Conservation (phyloP, 1,140 invertebrate species). For the Daktulosphaira vitifoliae region DNA sequence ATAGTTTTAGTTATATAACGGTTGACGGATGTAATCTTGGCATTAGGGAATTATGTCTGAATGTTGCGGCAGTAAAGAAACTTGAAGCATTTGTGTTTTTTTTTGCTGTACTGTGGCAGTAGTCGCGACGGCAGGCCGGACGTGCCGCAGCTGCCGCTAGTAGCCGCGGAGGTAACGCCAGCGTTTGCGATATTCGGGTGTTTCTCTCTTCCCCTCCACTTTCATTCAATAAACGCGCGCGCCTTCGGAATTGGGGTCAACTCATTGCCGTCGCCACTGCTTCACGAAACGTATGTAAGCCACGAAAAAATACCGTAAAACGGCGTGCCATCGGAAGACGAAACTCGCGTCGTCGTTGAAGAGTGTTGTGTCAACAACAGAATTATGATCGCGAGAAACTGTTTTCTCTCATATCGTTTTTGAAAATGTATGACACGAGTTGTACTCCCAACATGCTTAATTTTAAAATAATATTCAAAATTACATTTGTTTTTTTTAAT, state of each 20-base stretch:
- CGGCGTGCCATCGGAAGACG: too few species aligned
- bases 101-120: neutral
- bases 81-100: neutral
- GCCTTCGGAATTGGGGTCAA: constrained; percentile 18
- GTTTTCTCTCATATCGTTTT: too few species aligned
- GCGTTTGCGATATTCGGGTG: constrained; percentile 14
- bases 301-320: neutral
- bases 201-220: constrained; percentile 15
- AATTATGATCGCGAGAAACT: too few species aligned
- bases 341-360: neutral
- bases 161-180: neutral
- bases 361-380: too few species aligned
- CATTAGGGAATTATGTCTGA: too few species aligned
- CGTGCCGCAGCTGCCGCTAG: constrained; percentile 10
- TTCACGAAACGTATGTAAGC: neutral
- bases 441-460: too few species aligned
- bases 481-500: too few species aligned
- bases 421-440: too few species aligned
- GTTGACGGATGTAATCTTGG: too few species aligned
- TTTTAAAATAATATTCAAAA: too few species aligned
- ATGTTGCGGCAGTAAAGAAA: too few species aligned
- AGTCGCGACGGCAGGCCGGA: neutral
- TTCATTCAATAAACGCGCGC: constrained; percentile 15
- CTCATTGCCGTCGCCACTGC: neutral
- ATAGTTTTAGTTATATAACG: too few species aligned